phyloP scores from a whole-genome alignment of 2,888 invertebrate genomes.

The Standfussiana lucernea region DNA sequence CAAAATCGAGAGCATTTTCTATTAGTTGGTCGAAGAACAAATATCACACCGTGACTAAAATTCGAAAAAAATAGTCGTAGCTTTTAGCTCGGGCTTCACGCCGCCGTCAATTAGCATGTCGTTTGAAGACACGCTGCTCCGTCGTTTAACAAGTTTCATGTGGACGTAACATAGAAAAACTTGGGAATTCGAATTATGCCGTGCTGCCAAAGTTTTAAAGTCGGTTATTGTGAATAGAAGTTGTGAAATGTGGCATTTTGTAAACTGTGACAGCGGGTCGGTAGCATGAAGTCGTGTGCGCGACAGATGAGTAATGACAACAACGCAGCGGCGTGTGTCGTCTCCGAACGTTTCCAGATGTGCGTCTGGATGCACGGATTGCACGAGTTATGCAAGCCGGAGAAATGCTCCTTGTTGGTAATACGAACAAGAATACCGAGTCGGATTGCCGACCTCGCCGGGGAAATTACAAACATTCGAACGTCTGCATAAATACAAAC shows the following conservation, averaged over 20 bases:
- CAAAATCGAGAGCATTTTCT: slow-evolving; percentile 56
- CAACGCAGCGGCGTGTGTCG: slow-evolving; percentile 85
- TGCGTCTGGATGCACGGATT: slow-evolving; percentile 83
- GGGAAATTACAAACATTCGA: slow-evolving; percentile 71
- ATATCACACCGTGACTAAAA: slow-evolving; percentile 71
- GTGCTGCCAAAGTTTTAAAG: slow-evolving; percentile 76
- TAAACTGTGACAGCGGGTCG: slow-evolving; percentile 75
- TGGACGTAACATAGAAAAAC: slow-evolving; percentile 69
- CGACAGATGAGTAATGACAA: slow-evolving; percentile 90
- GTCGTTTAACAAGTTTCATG: slow-evolving; percentile 72
- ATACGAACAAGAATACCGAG: slow-evolving; percentile 73
- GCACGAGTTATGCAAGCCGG: slow-evolving; percentile 83
- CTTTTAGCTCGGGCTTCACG: slow-evolving; percentile 82
- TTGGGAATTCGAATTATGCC: slow-evolving; percentile 69
- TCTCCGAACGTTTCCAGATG: slow-evolving; percentile 87
- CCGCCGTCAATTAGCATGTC: slow-evolving; percentile 89
- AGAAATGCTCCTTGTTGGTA: slow-evolving; percentile 76
- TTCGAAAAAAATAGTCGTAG: slow-evolving; percentile 76
- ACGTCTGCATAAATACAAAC: slow-evolving; percentile 59
- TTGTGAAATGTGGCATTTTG: slow-evolving; percentile 79
- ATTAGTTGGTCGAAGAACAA: slow-evolving; percentile 64
- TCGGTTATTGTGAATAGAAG: slow-evolving; percentile 74
- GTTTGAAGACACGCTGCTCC: slow-evolving; percentile 87
- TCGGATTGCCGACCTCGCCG: slow-evolving; percentile 66
- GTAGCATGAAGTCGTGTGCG: slow-evolving; percentile 86